These are phyloP conservation scores for Cryptotis parvus DNA, from an alignment of 2,113 vertebrate genomes.

Conservation along the genomic window DNA sequence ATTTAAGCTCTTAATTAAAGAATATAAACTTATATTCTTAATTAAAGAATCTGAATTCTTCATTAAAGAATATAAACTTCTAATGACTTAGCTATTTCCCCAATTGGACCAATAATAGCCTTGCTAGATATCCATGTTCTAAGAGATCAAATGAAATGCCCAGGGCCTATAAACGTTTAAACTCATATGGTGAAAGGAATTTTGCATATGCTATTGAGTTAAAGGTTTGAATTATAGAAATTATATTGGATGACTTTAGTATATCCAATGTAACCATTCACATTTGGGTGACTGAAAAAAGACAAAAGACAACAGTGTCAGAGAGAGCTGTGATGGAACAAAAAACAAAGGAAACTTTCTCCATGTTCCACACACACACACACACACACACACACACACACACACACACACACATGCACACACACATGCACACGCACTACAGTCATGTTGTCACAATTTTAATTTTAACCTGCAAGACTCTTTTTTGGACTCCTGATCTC, in stretches of 20 bases:
- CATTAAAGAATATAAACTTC: not conserved
- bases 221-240: not conserved
- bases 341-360: no score
- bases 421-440: no score
- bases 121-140: not conserved
- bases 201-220: not conserved
- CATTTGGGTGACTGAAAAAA: no score
- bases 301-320: not conserved
- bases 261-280: not conserved
- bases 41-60: no score
- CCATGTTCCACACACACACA: no score
- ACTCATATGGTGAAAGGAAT: not conserved
- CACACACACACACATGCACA: no score
- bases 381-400: no score
- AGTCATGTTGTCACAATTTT: not conserved
- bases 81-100: not conserved
- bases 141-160: not conserved
- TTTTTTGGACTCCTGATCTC: not conserved
- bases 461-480: not conserved
- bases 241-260: not conserved
- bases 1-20: no score
- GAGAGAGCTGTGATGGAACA: not conserved
- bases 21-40: no score
- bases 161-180: not conserved
- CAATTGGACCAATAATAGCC: not conserved